Conservation (phyloP, 2,797 vertebrate species). For the Yasuhikotakia modesta region DNA sequence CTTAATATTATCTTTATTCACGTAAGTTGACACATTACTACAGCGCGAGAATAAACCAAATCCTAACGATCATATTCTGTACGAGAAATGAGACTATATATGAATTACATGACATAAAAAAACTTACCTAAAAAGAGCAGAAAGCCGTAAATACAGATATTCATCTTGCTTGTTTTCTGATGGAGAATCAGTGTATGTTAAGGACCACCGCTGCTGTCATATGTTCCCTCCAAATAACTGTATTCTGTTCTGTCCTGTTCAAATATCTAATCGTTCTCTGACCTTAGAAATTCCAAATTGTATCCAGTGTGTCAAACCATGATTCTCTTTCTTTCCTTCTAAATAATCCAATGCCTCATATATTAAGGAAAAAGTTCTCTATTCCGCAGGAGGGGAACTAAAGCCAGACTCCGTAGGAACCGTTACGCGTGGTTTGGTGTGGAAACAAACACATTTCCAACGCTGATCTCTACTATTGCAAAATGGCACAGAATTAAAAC, state of each 20-base stretch:
- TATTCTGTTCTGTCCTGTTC: conserved; percentile 35
- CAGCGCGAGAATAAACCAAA: no score
- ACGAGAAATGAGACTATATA: background rate
- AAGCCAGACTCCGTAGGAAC: conserved; percentile 45
- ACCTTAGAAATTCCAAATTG: conserved; percentile 55
- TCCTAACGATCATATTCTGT: background rate
- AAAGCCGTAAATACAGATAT: conserved; percentile 70
- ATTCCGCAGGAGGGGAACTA: conserved; percentile 39
- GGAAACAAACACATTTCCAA: conserved; percentile 49
- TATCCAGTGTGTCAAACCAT: conserved; percentile 45
- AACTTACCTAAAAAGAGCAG: conserved; percentile 77
- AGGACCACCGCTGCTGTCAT: conserved; percentile 61
- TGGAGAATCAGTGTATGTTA: conserved; percentile 60
- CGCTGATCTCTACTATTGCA: conserved; percentile 23
- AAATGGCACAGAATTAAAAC: conserved; percentile 29
- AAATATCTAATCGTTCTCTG: conserved; percentile 44
- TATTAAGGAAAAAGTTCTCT: conserved; percentile 49
- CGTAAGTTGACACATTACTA: background rate
- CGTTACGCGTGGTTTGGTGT: conserved; percentile 39
- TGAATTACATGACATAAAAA: background rate
- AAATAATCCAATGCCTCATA: conserved; percentile 56
- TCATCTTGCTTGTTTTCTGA: conserved; percentile 74
- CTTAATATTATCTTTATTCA: background rate
- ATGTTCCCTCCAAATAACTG: conserved; percentile 47
- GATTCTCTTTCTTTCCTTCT: conserved; percentile 24